phyloP scores from a whole-genome alignment of 1,140 invertebrate species.

The Bombus balteatus region DNA sequence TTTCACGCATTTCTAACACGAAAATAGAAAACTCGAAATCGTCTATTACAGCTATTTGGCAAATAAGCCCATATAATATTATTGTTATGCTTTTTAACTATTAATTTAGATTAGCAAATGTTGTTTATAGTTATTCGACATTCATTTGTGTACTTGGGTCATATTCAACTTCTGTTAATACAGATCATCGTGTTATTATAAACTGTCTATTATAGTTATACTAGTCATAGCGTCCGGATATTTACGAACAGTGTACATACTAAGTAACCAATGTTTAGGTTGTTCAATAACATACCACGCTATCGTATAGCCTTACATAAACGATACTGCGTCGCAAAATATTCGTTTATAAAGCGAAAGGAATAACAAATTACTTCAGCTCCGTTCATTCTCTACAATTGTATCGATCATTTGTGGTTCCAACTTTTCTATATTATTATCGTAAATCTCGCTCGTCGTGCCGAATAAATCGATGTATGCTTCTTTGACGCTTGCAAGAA shows the following conservation, averaged over 20 bases:
- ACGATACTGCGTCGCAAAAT: neutral
- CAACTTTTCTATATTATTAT: neutral
- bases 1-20: too few species aligned
- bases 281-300: neutral
- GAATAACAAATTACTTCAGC: neutral
- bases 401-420: neutral
- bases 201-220: neutral
- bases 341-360: neutral
- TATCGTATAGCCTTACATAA: neutral
- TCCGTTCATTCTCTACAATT: neutral
- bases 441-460: fast-evolving
- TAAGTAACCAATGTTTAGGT: neutral
- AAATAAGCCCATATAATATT: too few species aligned
- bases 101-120: too few species aligned
- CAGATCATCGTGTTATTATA: neutral
- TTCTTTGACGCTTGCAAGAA: neutral
- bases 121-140: too few species aligned
- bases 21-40: too few species aligned
- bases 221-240: neutral
- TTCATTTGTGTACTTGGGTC: neutral
- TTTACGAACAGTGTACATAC: neutral
- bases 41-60: too few species aligned
- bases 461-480: neutral
- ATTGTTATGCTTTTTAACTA: too few species aligned
- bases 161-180: neutral